These are phyloP conservation scores for Choristoneura fumiferana DNA, from an alignment of 1,140 invertebrate species.

Conservation along the genomic window DNA sequence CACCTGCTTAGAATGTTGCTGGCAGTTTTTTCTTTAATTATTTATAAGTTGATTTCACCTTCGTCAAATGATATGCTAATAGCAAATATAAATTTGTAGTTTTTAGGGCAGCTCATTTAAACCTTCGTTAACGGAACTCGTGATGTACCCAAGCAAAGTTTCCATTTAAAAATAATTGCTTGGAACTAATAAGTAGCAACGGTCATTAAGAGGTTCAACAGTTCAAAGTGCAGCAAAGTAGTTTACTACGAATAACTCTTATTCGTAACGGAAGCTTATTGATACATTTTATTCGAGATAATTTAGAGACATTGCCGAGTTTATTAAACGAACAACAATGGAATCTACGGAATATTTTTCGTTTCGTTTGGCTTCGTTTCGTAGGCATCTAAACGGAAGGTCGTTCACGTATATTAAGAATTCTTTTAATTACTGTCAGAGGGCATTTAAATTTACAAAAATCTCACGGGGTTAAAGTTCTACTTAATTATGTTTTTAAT, in stretches of 20 bases:
- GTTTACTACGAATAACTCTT: too few species aligned
- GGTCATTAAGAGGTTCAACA: neutral
- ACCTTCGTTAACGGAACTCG: neutral
- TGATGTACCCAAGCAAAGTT: neutral
- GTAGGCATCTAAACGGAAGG: neutral
- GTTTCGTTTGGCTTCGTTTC: too few species aligned
- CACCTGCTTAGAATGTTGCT: too few species aligned
- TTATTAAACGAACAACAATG: too few species aligned
- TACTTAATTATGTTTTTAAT: constrained; percentile 3
- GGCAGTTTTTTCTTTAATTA: too few species aligned
- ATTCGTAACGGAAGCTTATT: too few species aligned
- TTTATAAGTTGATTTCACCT: too few species aligned
- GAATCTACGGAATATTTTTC: too few species aligned
- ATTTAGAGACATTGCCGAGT: too few species aligned
- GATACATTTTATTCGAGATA: too few species aligned
- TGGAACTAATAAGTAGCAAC: neutral
- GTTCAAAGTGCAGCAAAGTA: neutral
- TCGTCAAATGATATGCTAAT: too few species aligned
- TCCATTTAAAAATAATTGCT: constrained; percentile 14
- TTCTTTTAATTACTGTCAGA: neutral
- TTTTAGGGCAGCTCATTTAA: constrained; percentile 17
- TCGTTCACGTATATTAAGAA: neutral
- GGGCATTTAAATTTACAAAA: neutral
- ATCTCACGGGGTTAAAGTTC: constrained; percentile 13
- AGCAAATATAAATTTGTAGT: neutral